phyloP scores from a whole-genome alignment of 2,888 invertebrate genomes.

The Cremastinae sp. region DNA sequence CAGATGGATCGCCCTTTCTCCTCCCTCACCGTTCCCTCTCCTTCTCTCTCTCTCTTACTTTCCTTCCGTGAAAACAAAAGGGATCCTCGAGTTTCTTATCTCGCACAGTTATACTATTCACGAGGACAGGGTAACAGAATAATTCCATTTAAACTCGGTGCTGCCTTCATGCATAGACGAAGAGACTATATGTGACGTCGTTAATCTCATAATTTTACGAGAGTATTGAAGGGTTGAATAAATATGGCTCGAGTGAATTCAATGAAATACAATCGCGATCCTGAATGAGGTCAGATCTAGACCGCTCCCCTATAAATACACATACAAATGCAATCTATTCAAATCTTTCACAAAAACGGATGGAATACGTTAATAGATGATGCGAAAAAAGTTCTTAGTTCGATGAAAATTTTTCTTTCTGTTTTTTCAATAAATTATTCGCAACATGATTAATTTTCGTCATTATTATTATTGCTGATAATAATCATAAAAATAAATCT shows the following conservation, averaged over 20 bases:
- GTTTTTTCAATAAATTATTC: too few relatives aligned
- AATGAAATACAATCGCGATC: slow-evolving; percentile 1
- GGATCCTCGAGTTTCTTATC: slow-evolving; percentile 46
- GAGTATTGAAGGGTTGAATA: slow-evolving; percentile 50
- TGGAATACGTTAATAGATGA: not conserved
- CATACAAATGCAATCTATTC: not conserved
- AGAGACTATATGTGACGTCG: slow-evolving; percentile 33
- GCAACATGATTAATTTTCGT: too few relatives aligned
- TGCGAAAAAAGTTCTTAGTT: not conserved
- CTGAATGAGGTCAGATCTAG: slow-evolving; percentile 26
- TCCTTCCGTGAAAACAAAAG: slow-evolving; percentile 37
- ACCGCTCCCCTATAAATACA: not conserved
- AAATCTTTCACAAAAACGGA: not conserved
- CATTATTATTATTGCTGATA: too few relatives aligned
- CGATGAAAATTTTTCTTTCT: too few relatives aligned
- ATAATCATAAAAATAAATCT: too few relatives aligned
- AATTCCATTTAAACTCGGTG: slow-evolving; percentile 48
- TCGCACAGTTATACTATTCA: slow-evolving; percentile 37
- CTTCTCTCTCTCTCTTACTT: too few relatives aligned
- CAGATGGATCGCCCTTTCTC: not conserved
- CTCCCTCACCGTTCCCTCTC: too few relatives aligned
- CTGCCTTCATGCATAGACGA: slow-evolving; percentile 6
- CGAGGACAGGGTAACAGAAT: slow-evolving; percentile 34
- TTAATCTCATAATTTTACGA: slow-evolving; percentile 44
- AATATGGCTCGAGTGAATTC: slow-evolving; percentile 36